Conservation (phyloP, 2,113 vertebrate species). For the Empidonax traillii region DNA sequence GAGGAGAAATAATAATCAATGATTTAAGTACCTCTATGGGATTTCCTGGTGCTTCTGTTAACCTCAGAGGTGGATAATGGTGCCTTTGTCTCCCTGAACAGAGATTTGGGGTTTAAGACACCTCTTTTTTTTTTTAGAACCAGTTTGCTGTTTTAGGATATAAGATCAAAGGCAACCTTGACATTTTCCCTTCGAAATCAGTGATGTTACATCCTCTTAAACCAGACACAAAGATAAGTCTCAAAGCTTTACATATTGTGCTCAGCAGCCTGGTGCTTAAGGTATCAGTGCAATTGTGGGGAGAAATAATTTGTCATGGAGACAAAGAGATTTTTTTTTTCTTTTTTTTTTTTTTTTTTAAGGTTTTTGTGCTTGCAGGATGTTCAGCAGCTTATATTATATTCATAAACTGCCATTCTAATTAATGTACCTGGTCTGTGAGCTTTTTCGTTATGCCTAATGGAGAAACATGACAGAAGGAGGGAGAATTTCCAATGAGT, state of each 20-base stretch:
- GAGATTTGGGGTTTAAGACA: not conserved
- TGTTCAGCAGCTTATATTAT: not conserved
- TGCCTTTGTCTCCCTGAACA: not conserved
- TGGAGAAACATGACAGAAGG: not conserved
- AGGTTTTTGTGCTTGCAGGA: not conserved
- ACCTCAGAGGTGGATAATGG: not conserved
- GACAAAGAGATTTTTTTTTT: not conserved
- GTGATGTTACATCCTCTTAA: not conserved
- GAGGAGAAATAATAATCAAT: not conserved
- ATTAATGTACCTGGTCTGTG: not conserved
- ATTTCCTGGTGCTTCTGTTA: not conserved
- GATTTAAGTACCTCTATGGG: not conserved
- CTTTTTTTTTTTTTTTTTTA: too few species aligned
- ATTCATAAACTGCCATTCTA: not conserved
- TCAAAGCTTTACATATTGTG: accelerated
- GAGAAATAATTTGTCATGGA: not conserved
- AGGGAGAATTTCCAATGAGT: not conserved
- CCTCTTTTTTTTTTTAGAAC: not conserved
- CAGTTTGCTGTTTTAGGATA: not conserved
- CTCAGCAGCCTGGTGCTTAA: not conserved
- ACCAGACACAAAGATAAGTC: not conserved
- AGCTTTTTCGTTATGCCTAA: not conserved
- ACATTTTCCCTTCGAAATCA: not conserved
- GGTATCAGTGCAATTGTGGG: not conserved
- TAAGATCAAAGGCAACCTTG: not conserved